A percentile compares a stretch with the other conserved stretches of the same genome.
Evolutionary conservation across 2,113 vertebrate species (phyloP).

Genomic region (Vicugna pacos): DNA sequence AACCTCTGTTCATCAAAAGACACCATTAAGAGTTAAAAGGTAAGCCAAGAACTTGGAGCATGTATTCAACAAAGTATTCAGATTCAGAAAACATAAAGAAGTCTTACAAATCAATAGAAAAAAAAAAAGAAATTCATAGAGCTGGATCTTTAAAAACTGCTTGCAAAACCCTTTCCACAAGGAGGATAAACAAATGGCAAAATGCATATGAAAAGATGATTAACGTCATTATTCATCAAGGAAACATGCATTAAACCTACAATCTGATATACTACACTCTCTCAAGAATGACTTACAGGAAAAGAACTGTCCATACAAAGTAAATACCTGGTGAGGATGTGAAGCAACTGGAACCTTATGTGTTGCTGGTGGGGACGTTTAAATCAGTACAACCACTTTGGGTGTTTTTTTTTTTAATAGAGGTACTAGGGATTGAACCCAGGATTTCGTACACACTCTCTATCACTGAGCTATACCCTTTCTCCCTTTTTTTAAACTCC

Average conservation of each 20-base stretch:
- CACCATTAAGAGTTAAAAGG: neutral
- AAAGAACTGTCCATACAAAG: neutral
- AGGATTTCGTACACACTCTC: no score
- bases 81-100: neutral
- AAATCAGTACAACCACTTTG: neutral
- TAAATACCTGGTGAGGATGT: neutral
- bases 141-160: neutral
- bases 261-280: neutral
- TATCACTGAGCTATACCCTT: no score
- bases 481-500: no score
- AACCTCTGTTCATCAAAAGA: neutral
- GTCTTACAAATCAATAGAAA: neutral
- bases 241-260: neutral
- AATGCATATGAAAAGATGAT: neutral
- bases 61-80: neutral
- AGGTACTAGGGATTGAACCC: no score
- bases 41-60: neutral
- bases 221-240: neutral
- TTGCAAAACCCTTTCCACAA: neutral
- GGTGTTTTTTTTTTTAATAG: no score
- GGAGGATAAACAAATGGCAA: neutral
- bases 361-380: neutral
- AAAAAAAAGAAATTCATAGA: neutral
- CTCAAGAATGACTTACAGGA: slow-evolving; percentile 15
- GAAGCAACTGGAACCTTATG: neutral